Base-by-base conservation (phyloP, 2,113 vertebrate species). In the Pomatorhinus ruficollis region DNA sequence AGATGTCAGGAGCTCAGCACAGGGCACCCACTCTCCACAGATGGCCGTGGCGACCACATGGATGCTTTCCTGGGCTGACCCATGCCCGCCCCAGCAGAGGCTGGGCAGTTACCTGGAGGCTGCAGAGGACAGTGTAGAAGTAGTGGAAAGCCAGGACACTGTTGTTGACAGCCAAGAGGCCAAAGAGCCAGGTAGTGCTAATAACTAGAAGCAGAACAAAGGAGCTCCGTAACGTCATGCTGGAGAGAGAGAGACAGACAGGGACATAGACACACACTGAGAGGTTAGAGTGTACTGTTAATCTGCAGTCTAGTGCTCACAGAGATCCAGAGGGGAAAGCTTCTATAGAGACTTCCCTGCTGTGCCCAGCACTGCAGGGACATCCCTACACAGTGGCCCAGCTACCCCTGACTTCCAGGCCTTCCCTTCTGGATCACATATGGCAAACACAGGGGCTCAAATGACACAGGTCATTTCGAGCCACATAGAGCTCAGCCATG, bases 81-180 rank as follows among this genome's bases (percentile, higher is more conserved):
- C 2, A 0, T 77, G 95, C 91, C 76, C 75, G 56, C 60, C 44
- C 35, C 79, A 50, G 72, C 42, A 37, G 68, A 89, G 76, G 83
- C 82, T 0, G 14, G 64, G 27, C 45, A 83, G 79, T 97, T 98
- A 99, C 99, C 99, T 99, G 99, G 92, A 99, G 97, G 45, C 99
- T 98, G 96, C 99, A 99, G 97, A 99, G 99, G 87, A 99, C 97
- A 77, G 99, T 97, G 74, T 99, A 99, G 98, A 99, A 99, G 98
- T 99, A 99, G 98, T 99, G 99, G 98, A 99, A 99, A 94, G 98
- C 98, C 97, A 99, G 98, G 97, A 99, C 98, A 96, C 99, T 99
- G 98, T 99, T 99, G 98, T 99, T 99, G 92, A 99, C 99, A 49
- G 99, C 99, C 98, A 99, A 98, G 86, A 99, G 99, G 85, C 99